Percentiles rank a stretch among this genome's conserved stretches.
These are phyloP conservation scores for Channa argus DNA, from an alignment of 2,113 vertebrate species.

Conservation along the genomic window DNA sequence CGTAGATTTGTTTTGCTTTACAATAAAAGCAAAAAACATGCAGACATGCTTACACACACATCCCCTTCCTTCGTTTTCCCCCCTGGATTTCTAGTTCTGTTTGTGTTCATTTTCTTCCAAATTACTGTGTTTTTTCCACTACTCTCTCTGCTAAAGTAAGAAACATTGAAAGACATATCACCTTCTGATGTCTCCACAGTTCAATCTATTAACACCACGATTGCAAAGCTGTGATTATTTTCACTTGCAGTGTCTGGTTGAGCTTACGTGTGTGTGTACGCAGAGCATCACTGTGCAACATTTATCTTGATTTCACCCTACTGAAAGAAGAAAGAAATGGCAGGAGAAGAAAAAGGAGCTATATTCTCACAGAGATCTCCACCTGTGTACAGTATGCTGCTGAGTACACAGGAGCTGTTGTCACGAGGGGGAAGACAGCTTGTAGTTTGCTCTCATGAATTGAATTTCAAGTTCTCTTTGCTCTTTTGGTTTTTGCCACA, in stretches of 20 bases:
- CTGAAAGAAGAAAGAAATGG: conserved; percentile 41
- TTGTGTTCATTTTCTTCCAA: too few relatives aligned
- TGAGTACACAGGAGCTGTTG: conserved; percentile 74
- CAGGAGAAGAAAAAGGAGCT: conserved; percentile 26
- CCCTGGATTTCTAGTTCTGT: background rate
- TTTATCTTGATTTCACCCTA: conserved; percentile 37
- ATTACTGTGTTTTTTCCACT: background rate
- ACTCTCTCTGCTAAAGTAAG: background rate
- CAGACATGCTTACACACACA: background rate
- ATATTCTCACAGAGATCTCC: conserved; percentile 40
- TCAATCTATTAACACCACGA: conserved; percentile 27
- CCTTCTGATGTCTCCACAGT: conserved; percentile 28
- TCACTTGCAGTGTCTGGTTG: conserved; percentile 3
- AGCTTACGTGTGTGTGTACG: background rate
- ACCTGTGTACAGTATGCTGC: conserved; percentile 66
- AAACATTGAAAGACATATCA: conserved; percentile 8
- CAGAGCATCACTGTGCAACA: conserved; percentile 8
- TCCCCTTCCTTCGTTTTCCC: background rate
- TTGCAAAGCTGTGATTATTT: conserved; percentile 32
- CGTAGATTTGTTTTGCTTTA: background rate
- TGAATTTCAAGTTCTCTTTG: conserved; percentile 64
- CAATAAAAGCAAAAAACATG: background rate
- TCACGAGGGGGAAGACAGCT: conserved; percentile 51
- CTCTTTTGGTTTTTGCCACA: conserved; percentile 56
- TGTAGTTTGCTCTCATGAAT: conserved; percentile 68